These are phyloP conservation scores for Lithobates pipiens DNA, from an alignment of 2,797 vertebrate genomes.

Conservation along the genomic window DNA sequence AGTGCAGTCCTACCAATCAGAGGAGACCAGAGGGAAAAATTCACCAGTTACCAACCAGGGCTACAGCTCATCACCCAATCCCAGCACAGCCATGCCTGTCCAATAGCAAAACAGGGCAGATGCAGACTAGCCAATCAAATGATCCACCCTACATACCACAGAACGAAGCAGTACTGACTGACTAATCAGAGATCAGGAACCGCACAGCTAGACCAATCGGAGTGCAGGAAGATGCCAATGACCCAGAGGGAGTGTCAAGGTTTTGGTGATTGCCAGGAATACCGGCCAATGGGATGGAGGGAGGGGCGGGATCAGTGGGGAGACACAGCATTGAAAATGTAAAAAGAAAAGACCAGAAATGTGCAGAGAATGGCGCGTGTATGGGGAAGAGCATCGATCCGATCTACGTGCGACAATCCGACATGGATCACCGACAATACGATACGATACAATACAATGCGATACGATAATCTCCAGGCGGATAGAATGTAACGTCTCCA, in stretches of 20 bases:
- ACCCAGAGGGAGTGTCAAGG: neutral
- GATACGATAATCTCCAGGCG: neutral
- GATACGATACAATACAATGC: neutral
- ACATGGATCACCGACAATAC: no score
- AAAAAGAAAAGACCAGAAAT: no score
- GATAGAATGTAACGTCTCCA: neutral
- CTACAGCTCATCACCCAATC: neutral
- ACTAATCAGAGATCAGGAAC: neutral
- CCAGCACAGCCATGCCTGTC: neutral
- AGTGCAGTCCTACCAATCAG: neutral
- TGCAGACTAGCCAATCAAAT: neutral
- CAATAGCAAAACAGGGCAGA: neutral
- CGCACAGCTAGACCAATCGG: constrained; percentile 1
- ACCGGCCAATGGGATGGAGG: neutral
- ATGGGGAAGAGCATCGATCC: neutral
- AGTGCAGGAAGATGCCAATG: neutral
- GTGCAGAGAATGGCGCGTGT: neutral
- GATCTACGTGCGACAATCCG: neutral
- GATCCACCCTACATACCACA: neutral
- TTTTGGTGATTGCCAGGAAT: neutral
- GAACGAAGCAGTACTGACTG: neutral
- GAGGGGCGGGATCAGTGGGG: neutral
- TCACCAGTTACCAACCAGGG: constrained; percentile 1
- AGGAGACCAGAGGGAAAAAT: neutral
- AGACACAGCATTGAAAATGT: neutral